Conservation (phyloP, 2,113 vertebrate species). For the Ammodytes dubius region DNA sequence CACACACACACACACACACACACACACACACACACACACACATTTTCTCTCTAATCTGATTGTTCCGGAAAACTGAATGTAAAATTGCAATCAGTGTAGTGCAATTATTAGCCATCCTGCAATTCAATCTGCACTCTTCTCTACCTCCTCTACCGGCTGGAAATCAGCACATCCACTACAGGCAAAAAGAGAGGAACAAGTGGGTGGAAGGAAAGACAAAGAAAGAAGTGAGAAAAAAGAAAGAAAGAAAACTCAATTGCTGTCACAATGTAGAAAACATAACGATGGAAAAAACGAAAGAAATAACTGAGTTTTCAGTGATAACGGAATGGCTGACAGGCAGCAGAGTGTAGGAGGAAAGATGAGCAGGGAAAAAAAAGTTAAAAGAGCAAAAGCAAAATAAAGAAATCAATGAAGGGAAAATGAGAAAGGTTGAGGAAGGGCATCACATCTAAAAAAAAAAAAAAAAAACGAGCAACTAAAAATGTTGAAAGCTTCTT, state of each 20-base stretch:
- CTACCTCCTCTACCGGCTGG: constrained; percentile 39
- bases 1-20: constrained; percentile 13
- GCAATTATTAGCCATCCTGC: constrained; percentile 75
- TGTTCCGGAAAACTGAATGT: constrained; percentile 76
- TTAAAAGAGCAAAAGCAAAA: constrained; percentile 53
- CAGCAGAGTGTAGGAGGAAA: constrained; percentile 15
- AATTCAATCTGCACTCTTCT: constrained; percentile 62
- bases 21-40: constrained; percentile 16
- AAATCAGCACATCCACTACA: constrained; percentile 57
- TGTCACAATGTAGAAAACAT: constrained; percentile 34
- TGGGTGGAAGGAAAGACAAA: constrained; percentile 47
- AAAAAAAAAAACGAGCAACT: constrained; percentile 33
- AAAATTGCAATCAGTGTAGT: constrained; percentile 78
- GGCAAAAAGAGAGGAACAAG: constrained; percentile 37
- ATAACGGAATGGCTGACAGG: not conserved
- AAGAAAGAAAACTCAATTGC: constrained; percentile 26
- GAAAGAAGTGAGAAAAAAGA: constrained; percentile 25
- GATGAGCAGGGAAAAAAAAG: constrained; percentile 19
- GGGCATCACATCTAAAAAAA: constrained; percentile 25
- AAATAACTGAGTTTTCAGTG: constrained; percentile 1
- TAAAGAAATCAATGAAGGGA: constrained; percentile 53
- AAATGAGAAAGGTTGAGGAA: constrained; percentile 36
- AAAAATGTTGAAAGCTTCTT: constrained; percentile 58
- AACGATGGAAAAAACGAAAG: not conserved
- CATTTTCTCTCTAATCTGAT: constrained; percentile 69